A percentile compares a stretch with the other conserved stretches of the same genome.
Conservation (phyloP, 2,797 vertebrate species). For the Sphaeramia orbicularis region DNA sequence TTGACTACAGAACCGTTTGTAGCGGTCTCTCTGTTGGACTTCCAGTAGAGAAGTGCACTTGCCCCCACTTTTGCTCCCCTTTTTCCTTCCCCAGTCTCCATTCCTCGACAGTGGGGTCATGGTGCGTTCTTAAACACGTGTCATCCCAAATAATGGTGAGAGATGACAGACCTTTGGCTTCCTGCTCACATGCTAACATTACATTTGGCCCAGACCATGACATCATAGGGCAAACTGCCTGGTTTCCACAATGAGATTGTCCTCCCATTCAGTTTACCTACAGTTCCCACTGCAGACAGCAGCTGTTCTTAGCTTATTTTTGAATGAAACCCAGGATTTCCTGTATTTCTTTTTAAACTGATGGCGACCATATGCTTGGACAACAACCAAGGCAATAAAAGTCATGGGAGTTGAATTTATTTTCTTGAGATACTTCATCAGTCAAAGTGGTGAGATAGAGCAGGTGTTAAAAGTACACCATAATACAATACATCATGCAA, state of each 20-base stretch:
- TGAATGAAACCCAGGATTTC: constrained; percentile 76
- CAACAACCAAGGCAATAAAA: constrained; percentile 69
- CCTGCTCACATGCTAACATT: constrained; percentile 52
- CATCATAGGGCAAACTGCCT: constrained; percentile 80
- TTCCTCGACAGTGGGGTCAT: constrained; percentile 78
- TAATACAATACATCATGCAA: constrained; percentile 28
- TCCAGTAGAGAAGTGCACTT: constrained; percentile 40
- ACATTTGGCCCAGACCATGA: constrained; percentile 79
- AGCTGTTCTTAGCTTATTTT: constrained; percentile 73
- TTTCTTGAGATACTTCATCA: constrained; percentile 73
- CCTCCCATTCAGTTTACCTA: constrained; percentile 58
- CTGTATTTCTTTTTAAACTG: constrained; percentile 65
- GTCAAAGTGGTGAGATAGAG: constrained; percentile 58
- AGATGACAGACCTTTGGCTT: constrained; percentile 75
- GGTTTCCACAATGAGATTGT: constrained; percentile 68
- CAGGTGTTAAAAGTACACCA: constrained; percentile 57
- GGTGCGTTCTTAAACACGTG: constrained; percentile 64
- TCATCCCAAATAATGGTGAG: constrained; percentile 78
- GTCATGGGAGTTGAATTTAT: constrained; percentile 68
- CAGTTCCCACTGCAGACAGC: constrained; percentile 63
- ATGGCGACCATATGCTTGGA: constrained; percentile 79
- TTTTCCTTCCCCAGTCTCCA: constrained; percentile 62
- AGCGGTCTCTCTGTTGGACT: constrained; percentile 29
- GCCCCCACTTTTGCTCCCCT: constrained; percentile 21
- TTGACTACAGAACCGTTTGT: constrained; percentile 12